Evolutionary conservation across 2,888 invertebrate species (phyloP), one percentile per base, ranked within the genome.

Genomic region (Sycophila texana): DNA sequence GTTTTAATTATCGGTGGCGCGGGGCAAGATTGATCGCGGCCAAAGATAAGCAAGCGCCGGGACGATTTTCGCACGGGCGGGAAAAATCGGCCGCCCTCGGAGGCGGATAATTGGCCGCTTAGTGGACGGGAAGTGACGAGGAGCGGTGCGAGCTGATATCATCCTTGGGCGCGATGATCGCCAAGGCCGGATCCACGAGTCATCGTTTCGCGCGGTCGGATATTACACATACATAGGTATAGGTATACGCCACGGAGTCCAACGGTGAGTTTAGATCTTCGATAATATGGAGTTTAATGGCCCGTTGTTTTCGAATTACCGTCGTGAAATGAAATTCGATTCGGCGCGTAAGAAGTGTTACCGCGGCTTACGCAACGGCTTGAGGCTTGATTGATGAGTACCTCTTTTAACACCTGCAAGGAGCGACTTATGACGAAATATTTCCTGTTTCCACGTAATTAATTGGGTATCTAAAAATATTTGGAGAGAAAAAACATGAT

Each of bases 1-100:
- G 65, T 71, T 77, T 72, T 65, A 77, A 77, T 77, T 72, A 72
- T 71, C 71, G 76, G 53, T 12, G 30, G 30, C 3, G 18, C 2
- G 22, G 61, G 22, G 7, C 61, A 67, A 57, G 66, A 77, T 77
- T 65, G 65, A 68, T 75, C 63, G 16, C 51, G 63, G 18, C 39
- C 63, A 47, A 58, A 70, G 58, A 58, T 70, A 70, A 70, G 58
- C 70, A 70, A 58, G 47, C 1, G 57, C 18, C n/a, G 5, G 7
- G 53, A 16, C n/a, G 53, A 53, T 53, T 53, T 53, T 53, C 16
- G 7, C 53, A 14, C 16, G 5, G 5, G 60, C 14, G 22, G 20
- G 26, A 26, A 20, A 12, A 12, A n/a, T 4, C 13, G 2, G 18
- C 13, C 18, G n/a, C 57, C 20, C 13, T 1, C 57, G 16, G 20